Evolutionary conservation across 2,113 vertebrate genomes (phyloP), one percentile per base, ranked within the genome.

Genomic region (Austrofundulus limnaeus): DNA sequence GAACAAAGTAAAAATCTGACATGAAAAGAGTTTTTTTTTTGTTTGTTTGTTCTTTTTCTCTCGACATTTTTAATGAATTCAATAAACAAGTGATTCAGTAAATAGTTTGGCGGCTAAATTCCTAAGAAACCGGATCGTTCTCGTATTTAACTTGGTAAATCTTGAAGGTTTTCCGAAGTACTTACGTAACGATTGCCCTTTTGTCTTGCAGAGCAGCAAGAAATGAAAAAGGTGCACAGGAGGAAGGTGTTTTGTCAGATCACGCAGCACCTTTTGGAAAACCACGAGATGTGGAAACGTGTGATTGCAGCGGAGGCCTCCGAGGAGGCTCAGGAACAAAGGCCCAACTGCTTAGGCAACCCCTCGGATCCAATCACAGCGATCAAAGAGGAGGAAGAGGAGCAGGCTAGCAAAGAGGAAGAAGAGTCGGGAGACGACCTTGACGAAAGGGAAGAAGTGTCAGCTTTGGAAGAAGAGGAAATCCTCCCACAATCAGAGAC

Each of bases 251-350:
- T 95, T 87, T 98, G 95, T 78, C 95, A 95, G 88, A 96, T 98
- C 80, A 96, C 94, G 13, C 94, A 96, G 75, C 95, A 97, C 71
- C 88, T 98, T 61, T 81, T 97, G 65, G 94, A 98, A 85, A 98
- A 98, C 88, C 96, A 98, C 56, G 91, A 94, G 68, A 98, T 98
- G 96, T 98, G 96, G 96, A 95, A 96, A 87, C 91, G 94, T 48
- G 93, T 95, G 59, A 94, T 96, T 0, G 91, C 94, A 28, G 89
- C 93, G 0, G 96, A 96, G 43, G 79, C 47, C 45, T 63, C 67
- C 41, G 88, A 91, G 37, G 61, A 82, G 9, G 86, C 85, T 39
- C 88, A 88, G 70, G 87, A 77, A 51, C 80, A 93, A 57, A 94
- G 92, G 48, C 79, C 69, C 0, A 72, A 89, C 46, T 38, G 86